These are phyloP conservation scores for Alces alces DNA, from an alignment of 2,113 vertebrate species.

Conservation along the genomic window DNA sequence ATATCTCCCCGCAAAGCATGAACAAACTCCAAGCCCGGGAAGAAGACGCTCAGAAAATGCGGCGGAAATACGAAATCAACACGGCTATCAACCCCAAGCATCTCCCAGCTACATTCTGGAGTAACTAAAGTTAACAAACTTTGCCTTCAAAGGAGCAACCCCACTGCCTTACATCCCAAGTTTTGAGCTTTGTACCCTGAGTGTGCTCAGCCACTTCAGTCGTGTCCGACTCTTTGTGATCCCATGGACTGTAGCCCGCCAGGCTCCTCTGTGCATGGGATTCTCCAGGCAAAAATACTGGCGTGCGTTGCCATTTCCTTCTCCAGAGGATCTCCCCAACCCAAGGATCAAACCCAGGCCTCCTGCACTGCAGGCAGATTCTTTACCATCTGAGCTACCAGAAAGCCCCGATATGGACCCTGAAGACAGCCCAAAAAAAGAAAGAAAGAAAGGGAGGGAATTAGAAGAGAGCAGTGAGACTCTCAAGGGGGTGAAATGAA, in stretches of 20 bases:
- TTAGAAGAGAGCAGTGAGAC: neutral
- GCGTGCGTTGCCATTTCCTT: too few species aligned
- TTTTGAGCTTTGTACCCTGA: neutral
- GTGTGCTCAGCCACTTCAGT: neutral
- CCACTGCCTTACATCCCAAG: neutral
- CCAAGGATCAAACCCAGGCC: neutral
- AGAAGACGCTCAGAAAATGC: neutral
- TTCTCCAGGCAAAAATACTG: too few species aligned
- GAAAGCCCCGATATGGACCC: neutral
- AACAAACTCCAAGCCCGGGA: neutral
- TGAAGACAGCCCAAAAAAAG: neutral
- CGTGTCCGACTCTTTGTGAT: neutral
- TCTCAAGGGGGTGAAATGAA: neutral
- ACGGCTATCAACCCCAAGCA: neutral
- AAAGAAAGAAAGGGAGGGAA: accelerated
- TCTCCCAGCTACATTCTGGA: neutral
- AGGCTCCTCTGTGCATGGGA: too few species aligned
- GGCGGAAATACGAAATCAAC: neutral
- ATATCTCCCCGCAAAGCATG: neutral
- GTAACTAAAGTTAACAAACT: neutral
- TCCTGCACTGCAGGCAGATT: neutral
- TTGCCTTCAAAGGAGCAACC: neutral
- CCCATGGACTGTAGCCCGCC: too few species aligned
- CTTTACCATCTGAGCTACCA: neutral
- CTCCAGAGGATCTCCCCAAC: neutral